A percentile compares a stretch with the other conserved stretches of the same genome.
Conservation (phyloP, 2,797 vertebrate species). For the Miichthys miiuy region DNA sequence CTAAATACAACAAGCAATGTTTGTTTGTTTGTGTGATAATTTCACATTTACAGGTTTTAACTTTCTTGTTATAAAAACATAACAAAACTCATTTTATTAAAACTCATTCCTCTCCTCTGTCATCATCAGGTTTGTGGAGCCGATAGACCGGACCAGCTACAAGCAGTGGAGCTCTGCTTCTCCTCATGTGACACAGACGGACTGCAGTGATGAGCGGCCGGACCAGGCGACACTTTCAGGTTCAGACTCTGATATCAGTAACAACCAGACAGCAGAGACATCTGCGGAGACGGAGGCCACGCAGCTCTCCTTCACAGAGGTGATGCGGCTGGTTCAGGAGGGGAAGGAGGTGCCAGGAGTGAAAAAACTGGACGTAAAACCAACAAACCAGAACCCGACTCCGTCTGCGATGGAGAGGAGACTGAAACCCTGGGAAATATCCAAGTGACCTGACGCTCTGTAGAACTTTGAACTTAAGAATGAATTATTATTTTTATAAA, state of each 20-base stretch:
- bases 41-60: neutral
- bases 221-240: constrained; percentile 3
- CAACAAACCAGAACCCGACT: constrained; percentile 80
- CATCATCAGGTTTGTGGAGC: constrained; percentile 80
- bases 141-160: constrained; percentile 74
- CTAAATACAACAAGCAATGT: neutral
- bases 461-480: neutral
- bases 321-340: constrained; percentile 83
- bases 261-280: constrained; percentile 1
- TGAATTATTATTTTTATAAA: neutral
- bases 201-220: constrained; percentile 14
- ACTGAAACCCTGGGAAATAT: constrained; percentile 83
- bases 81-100: neutral
- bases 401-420: constrained; percentile 79
- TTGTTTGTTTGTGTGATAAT: neutral
- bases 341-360: constrained; percentile 84
- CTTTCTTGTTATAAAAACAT: neutral
- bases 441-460: constrained; percentile 24
- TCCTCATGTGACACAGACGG: neutral
- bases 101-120: neutral
- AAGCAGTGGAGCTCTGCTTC: constrained; percentile 61
- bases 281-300: constrained; percentile 20
- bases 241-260: constrained; percentile 18
- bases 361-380: constrained; percentile 73
- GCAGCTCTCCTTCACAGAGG: constrained; percentile 82